Percentiles rank a stretch among this genome's conserved stretches.
These are phyloP conservation scores for Serilophus lunatus DNA, from an alignment of 2,113 vertebrate genomes.

Conservation along the genomic window DNA sequence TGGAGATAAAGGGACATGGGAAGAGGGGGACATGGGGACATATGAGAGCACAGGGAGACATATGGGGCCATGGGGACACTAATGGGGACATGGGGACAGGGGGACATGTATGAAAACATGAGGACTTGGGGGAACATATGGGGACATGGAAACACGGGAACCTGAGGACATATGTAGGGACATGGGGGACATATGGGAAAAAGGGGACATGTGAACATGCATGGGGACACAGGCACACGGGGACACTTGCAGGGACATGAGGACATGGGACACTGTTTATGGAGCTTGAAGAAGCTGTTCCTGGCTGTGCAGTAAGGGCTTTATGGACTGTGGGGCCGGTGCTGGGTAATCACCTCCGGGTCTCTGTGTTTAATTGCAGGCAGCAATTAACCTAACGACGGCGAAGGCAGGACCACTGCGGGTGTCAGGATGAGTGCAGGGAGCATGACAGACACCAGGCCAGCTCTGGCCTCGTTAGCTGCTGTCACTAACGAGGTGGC, in stretches of 20 bases:
- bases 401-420: not conserved
- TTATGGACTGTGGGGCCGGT: not conserved
- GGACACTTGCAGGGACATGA: not conserved
- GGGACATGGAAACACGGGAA: not conserved
- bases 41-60: no score
- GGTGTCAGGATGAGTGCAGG: not conserved
- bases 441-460: accelerated
- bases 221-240: not conserved
- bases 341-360: not conserved
- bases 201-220: not conserved
- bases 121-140: no score
- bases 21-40: not conserved
- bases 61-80: not conserved
- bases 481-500: not conserved
- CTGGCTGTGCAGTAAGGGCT: not conserved
- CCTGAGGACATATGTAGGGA: no score
- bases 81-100: no score
- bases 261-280: accelerated
- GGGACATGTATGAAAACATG: not conserved
- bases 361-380: conserved; percentile 7
- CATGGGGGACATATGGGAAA: not conserved
- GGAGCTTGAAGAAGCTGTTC: not conserved
- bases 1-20: not conserved
- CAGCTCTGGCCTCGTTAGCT: not conserved
- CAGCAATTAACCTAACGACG: not conserved